Conservation (phyloP, 2,113 vertebrate species). For the Spizaetus ornatus region DNA sequence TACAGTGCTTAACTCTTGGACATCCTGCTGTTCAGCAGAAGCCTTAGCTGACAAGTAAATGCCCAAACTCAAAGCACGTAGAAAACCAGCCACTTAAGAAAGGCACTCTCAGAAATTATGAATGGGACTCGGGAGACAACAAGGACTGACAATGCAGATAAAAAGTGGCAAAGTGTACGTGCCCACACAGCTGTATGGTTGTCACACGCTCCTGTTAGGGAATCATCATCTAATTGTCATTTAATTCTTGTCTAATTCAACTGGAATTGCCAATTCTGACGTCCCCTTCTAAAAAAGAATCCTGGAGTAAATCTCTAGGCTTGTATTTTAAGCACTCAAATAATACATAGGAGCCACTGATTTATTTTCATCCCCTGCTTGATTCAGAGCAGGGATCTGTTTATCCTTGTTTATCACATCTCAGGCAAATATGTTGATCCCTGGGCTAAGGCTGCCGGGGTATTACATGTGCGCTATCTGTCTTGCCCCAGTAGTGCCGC, state of each 20-base stretch:
- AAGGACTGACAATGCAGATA: not conserved
- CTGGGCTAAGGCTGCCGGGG: not conserved
- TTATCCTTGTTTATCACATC: not conserved
- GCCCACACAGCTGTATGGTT: not conserved
- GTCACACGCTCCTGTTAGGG: fast-evolving
- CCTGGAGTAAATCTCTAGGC: not conserved
- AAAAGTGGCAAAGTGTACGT: not conserved
- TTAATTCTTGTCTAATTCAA: not conserved
- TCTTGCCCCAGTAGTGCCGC: not conserved
- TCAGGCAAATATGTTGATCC: not conserved
- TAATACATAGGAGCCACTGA: not conserved
- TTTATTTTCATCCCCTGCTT: not conserved
- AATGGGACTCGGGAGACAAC: not conserved
- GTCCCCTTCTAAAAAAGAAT: not conserved
- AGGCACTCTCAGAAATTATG: not conserved
- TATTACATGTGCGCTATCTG: not conserved
- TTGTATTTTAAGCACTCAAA: not conserved
- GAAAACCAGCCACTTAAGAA: not conserved
- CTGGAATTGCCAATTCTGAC: not conserved
- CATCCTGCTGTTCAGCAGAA: not conserved
- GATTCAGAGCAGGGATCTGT: not conserved
- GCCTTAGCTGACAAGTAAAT: not conserved
- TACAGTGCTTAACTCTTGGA: not conserved
- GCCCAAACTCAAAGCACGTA: not conserved
- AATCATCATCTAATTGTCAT: not conserved